Conservation (phyloP, 2,888 invertebrate genomes). For the Ditylenchus weischeri region DNA sequence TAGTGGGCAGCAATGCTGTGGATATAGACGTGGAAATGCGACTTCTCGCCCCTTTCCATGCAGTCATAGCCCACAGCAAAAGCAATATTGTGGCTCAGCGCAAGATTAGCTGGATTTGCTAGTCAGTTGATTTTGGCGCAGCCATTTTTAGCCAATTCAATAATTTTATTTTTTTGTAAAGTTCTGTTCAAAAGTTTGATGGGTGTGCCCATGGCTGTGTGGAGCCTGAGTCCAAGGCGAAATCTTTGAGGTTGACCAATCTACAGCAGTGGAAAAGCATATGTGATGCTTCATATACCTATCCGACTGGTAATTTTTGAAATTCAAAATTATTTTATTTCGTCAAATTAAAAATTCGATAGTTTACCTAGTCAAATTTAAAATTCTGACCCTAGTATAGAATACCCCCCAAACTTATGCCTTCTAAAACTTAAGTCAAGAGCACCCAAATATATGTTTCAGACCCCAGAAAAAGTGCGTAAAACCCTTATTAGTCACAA, state of each 20-base stretch:
- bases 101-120: conserved; percentile 11
- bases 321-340: background rate
- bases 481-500: too few species aligned
- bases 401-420: too few species aligned
- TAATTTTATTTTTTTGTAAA: background rate
- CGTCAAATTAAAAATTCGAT: too few species aligned
- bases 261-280: conserved; percentile 5
- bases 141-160: too few species aligned
- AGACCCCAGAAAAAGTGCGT: too few species aligned
- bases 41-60: background rate
- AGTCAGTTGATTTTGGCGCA: background rate
- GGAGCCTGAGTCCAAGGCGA: background rate
- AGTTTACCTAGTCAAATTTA: too few species aligned
- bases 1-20: background rate
- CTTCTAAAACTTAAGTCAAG: too few species aligned
- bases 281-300: background rate
- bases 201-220: background rate
- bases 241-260: background rate
- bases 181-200: background rate
- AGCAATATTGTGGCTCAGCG: conserved; percentile 6
- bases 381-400: too few species aligned
- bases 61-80: background rate
- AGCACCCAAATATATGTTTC: too few species aligned
- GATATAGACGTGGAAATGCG: background rate
- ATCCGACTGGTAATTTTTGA: background rate